phyloP scores from a whole-genome alignment of 53 echinoderm and acorn worm genomes.

The Echinarachnius parma region DNA sequence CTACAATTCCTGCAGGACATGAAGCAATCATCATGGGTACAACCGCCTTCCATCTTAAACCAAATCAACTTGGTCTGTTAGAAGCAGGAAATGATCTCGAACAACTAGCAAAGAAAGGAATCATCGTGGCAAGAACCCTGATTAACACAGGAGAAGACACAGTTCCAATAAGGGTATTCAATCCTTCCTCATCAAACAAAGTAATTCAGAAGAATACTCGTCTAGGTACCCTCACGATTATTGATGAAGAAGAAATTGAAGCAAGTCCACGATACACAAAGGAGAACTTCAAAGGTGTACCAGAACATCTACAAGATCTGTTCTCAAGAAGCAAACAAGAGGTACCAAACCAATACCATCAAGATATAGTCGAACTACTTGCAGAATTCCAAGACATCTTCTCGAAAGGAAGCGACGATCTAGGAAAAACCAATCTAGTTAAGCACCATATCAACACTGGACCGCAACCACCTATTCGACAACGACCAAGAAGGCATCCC shows the following conservation, averaged over 20 bases:
- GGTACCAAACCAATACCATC: not conserved
- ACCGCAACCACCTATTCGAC: slow-evolving; percentile 37
- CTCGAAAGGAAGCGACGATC: slow-evolving; percentile 29
- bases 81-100: not conserved
- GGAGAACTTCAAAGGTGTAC: not conserved
- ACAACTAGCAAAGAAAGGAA: slow-evolving; percentile 19
- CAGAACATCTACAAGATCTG: slow-evolving; percentile 5
- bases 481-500: slow-evolving; percentile 45
- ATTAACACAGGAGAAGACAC: not conserved
- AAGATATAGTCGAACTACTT: slow-evolving; percentile 3
- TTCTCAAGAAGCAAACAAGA: not conserved
- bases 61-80: slow-evolving; percentile 5
- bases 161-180: slow-evolving; percentile 19
- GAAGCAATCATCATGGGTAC: slow-evolving; percentile 9
- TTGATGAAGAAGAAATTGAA: slow-evolving; percentile 3
- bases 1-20: slow-evolving; percentile 23
- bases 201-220: slow-evolving; percentile 16
- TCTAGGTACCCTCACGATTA: not conserved
- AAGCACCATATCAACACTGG: slow-evolving; percentile 59
- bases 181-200: slow-evolving; percentile 14
- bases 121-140: slow-evolving; percentile 5
- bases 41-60: not conserved
- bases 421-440: slow-evolving; percentile 57
- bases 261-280: not conserved
- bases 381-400: slow-evolving; percentile 45